Evolutionary conservation across 2,113 vertebrate genomes (phyloP), one percentile per base, ranked within the genome.

Genomic region (Callipepla squamata): DNA sequence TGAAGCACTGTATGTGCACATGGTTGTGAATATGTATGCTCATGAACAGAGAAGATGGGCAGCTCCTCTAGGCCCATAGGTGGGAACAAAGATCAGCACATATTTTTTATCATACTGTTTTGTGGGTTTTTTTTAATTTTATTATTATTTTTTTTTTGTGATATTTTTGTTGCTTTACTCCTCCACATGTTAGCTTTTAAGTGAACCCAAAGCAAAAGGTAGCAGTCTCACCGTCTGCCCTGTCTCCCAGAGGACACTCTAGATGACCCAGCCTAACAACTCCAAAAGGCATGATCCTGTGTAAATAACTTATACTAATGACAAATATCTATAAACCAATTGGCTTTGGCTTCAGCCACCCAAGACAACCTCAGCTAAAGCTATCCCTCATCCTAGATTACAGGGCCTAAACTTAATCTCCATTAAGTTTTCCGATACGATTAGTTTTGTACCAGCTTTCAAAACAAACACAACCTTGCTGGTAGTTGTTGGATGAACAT

Each of bases 11-110:
- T 32, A 6, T 75, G 73, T 50, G 55, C 45, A 57, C 73, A 68
- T 63, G 42, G 72, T 47, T 84, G 76, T 84, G 92, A 86, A 84
- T 84, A 93, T 58, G 45, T 58, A 90, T 11, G 40, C 67, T 86
- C 62, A 75, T 21, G 50, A 66, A 75, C 22, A 83, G 50, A 9
- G 40, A 92, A 73, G 89, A 89, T 66, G 86, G 74, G 58, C 57
- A 84, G 44, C 2, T 96, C 65, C 26, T 86, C 40, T 48, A 78
- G 79, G 89, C 62, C 51, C 76, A 89, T 32, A 82, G 40, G 48
- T 44, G 89, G 80, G 72, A 81, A 81, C 44, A 81, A 89, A 80
- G 57, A 83, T 44, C 82, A 94, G 73, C 40, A 88, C 12, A 36
- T n/a, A 93, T 21, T 90, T 80, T 42, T 87, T 5, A 2, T 45